These are phyloP conservation scores for Heterocephalus glaber DNA, from an alignment of 2,113 vertebrate genomes.

Conservation along the genomic window DNA sequence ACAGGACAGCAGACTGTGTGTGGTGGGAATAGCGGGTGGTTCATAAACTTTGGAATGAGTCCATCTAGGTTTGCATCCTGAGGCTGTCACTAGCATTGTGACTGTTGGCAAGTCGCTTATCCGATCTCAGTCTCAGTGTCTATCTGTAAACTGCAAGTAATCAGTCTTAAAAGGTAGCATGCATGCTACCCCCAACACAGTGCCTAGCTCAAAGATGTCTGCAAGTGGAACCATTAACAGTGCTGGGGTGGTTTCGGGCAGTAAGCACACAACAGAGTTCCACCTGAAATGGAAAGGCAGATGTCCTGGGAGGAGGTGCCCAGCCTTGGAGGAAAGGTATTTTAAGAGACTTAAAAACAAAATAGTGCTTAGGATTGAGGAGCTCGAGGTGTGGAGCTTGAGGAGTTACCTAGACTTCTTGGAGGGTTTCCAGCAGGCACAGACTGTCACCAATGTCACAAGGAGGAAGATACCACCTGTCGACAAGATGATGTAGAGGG, in stretches of 20 bases:
- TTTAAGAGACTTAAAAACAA: not conserved
- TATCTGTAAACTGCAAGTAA: not conserved
- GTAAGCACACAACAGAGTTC: not conserved
- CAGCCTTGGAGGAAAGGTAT: not conserved
- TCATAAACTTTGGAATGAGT: not conserved
- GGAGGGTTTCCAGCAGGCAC: constrained; percentile 98
- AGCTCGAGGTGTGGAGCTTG: not conserved
- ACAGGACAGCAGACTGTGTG: not conserved
- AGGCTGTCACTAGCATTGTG: not conserved
- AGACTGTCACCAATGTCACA: constrained; percentile 97
- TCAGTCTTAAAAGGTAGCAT: not conserved
- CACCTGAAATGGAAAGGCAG: not conserved
- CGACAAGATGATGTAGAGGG: constrained; percentile 98
- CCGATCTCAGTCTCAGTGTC: not conserved
- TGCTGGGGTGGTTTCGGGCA: no score
- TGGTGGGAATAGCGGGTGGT: not conserved
- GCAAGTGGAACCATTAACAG: not conserved
- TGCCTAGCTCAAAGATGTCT: not conserved
- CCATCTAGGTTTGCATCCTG: not conserved
- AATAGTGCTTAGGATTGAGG: not conserved
- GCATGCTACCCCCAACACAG: not conserved
- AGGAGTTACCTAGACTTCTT: constrained; percentile 89
- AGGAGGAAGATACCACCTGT: constrained; percentile 98
- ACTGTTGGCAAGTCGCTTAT: not conserved
- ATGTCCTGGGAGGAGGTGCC: not conserved